Conservation (phyloP, 2,888 invertebrate species). For the Xestia rhomboidea region DNA sequence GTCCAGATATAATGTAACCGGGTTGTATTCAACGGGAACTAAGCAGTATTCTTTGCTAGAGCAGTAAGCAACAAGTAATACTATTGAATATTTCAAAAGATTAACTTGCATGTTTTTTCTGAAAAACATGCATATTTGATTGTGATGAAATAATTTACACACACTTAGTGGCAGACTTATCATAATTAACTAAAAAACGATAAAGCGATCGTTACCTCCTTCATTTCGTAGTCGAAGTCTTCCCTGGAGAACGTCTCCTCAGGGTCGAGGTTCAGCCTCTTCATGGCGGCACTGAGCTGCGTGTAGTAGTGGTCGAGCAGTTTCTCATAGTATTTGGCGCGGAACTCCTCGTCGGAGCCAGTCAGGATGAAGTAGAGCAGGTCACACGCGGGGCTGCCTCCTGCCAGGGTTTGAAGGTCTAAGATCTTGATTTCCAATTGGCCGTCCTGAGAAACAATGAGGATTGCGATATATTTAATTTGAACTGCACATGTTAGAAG, state of each 20-base stretch:
- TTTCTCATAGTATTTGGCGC: slow-evolving; percentile 59
- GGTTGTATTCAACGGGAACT: too few species aligned
- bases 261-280: slow-evolving; percentile 69
- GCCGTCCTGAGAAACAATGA: slow-evolving; percentile 68
- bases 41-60: not conserved
- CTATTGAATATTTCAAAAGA: not conserved
- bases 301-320: slow-evolving; percentile 71
- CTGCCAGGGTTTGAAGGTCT: slow-evolving; percentile 76
- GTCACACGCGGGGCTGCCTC: not conserved
- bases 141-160: not conserved
- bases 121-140: not conserved
- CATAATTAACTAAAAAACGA: not conserved
- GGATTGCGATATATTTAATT: not conserved
- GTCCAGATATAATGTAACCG: too few species aligned
- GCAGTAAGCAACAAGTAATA: not conserved
- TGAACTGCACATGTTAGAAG: not conserved
- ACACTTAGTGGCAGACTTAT: not conserved
- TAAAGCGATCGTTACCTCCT: not conserved
- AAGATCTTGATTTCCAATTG: slow-evolving; percentile 72
- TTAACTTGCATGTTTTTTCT: not conserved
- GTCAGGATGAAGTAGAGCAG: slow-evolving; percentile 2
- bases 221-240: not conserved
- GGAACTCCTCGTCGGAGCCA: slow-evolving; percentile 3
- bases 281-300: slow-evolving; percentile 64
- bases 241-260: slow-evolving; percentile 1